Conservation (phyloP, 37 sponge, comb jelly and placozoan species). For the Aplysina aerophoba region DNA sequence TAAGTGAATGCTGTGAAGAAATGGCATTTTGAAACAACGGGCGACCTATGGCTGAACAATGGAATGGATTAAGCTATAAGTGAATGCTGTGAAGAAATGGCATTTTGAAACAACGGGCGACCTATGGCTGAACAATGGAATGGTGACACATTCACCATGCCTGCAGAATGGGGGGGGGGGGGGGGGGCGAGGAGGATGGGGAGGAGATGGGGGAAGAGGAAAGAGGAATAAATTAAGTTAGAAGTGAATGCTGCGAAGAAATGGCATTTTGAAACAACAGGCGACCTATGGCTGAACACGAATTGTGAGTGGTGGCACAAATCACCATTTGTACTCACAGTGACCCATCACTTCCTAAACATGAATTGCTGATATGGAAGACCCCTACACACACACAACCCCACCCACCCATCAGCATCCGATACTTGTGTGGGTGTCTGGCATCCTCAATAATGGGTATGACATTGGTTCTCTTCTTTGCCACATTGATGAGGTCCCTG, state of each 20-base stretch:
- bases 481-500: slow-evolving; percentile 97
- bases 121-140: not conserved
- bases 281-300: not conserved
- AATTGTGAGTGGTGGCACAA: not conserved
- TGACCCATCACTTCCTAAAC: not conserved
- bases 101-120: not conserved
- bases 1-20: not conserved
- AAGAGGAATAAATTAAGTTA: not conserved
- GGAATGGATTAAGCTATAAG: not conserved
- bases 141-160: slow-evolving; percentile 89
- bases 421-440: slow-evolving; percentile 97
- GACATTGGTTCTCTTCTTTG: slow-evolving; percentile 97
- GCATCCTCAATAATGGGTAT: slow-evolving; percentile 99
- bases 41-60: not conserved
- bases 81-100: not conserved
- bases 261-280: not conserved
- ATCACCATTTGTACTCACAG: not conserved
- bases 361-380: too few relatives aligned
- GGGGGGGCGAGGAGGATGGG: not conserved
- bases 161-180: slow-evolving; percentile 38
- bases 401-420: slow-evolving; percentile 92
- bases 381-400: not conserved
- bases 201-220: not conserved
- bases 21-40: too few relatives aligned
- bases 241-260: not conserved